Evolutionary conservation across 1,140 invertebrate species (phyloP).

Genomic region (Theocolax elegans): DNA sequence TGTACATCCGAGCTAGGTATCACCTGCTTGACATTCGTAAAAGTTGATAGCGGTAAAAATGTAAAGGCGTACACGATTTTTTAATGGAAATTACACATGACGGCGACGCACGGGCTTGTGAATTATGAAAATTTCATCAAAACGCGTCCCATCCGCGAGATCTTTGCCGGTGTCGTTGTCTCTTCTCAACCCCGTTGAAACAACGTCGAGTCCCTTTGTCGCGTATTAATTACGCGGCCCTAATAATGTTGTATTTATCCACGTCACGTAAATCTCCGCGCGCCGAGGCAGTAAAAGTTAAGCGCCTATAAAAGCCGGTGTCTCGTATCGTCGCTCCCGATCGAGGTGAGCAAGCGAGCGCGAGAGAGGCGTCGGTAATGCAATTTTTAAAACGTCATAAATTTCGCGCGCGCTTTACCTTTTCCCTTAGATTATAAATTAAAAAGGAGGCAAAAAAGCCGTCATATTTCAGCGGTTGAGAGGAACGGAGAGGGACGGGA

Average conservation of each 20-base stretch:
- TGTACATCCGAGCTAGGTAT: no score
- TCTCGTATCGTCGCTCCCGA: slow-evolving; percentile 40
- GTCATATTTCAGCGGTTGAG: background rate
- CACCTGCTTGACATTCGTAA: no score
- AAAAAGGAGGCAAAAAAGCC: slow-evolving; percentile 13
- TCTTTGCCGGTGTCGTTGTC: background rate
- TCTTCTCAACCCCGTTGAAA: slow-evolving; percentile 4
- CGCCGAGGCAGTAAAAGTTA: slow-evolving; percentile 44
- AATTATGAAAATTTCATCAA: slow-evolving; percentile 21
- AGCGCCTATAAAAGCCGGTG: slow-evolving; percentile 42
- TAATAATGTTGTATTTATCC: slow-evolving; percentile 45
- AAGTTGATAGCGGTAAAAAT: no score
- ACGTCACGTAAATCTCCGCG: slow-evolving; percentile 45
- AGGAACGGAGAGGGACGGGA: background rate
- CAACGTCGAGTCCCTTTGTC: no score
- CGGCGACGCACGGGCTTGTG: background rate
- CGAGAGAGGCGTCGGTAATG: slow-evolving; percentile 43
- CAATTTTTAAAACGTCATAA: slow-evolving; percentile 45
- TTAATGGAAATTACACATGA: background rate
- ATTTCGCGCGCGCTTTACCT: slow-evolving; percentile 23
- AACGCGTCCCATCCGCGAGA: background rate
- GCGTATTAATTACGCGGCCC: slow-evolving; percentile 30
- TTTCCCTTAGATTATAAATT: slow-evolving; percentile 35
- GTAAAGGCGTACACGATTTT: slow-evolving; percentile 2
- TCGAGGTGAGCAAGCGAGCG: slow-evolving; percentile 9